Evolutionary conservation across 2,888 invertebrate species (phyloP).

Genomic region (Tortricodes alternella): DNA sequence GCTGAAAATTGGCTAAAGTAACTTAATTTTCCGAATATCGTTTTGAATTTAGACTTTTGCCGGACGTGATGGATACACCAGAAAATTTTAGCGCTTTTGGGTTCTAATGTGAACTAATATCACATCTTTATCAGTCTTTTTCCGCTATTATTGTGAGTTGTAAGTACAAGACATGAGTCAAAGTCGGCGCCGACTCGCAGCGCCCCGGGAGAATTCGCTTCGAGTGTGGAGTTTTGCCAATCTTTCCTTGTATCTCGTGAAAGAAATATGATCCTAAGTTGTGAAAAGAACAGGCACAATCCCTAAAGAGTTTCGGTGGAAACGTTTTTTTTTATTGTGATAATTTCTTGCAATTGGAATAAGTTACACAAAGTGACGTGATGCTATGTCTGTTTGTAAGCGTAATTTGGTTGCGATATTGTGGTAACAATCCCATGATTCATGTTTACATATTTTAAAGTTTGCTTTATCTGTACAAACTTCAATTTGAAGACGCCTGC

Average conservation of each 20-base stretch:
- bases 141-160: slow-evolving; percentile 22
- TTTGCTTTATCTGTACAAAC: too few relatives aligned
- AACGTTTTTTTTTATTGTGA: slow-evolving; percentile 23
- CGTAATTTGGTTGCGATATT: neutral
- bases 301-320: slow-evolving; percentile 15
- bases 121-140: slow-evolving; percentile 11
- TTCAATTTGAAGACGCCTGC: too few relatives aligned
- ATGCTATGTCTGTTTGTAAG: neutral
- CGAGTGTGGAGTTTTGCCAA: slow-evolving; percentile 30
- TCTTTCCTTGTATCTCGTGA: slow-evolving; percentile 29
- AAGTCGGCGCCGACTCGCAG: neutral
- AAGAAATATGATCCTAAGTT: slow-evolving; percentile 30
- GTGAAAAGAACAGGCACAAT: slow-evolving; percentile 28
- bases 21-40: too few relatives aligned
- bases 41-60: too few relatives aligned
- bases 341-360: slow-evolving; percentile 11
- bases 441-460: too few relatives aligned
- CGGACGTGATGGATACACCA: too few relatives aligned
- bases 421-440: too few relatives aligned
- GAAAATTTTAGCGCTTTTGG: too few relatives aligned
- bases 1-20: too few relatives aligned
- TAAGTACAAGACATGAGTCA: slow-evolving; percentile 1
- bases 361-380: neutral
- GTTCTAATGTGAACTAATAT: slow-evolving; percentile 13
- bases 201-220: slow-evolving; percentile 19